Conservation (phyloP, 2,888 invertebrate genomes). For the Sylvicola cinctus region DNA sequence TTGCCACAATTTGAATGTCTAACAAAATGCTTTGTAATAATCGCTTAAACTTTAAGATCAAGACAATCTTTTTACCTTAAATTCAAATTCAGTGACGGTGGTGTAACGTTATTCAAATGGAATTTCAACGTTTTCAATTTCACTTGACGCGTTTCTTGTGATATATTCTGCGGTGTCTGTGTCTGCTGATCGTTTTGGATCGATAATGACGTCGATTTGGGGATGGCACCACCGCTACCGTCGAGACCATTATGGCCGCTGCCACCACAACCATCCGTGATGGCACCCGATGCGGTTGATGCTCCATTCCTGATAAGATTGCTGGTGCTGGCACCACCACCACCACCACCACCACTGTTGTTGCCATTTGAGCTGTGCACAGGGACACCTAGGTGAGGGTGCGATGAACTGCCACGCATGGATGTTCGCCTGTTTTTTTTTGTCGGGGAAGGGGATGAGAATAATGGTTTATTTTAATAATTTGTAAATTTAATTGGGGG, state of each 20-base stretch:
- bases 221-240: conserved; percentile 1
- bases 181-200: conserved; percentile 38
- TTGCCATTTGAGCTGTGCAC: too few relatives aligned
- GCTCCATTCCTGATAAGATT: conserved; percentile 15
- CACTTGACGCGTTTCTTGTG: conserved; percentile 40
- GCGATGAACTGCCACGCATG: conserved; percentile 18
- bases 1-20: too few relatives aligned
- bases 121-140: conserved; percentile 36
- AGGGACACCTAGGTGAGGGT: conserved; percentile 24
- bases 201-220: neutral
- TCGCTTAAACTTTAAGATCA: too few relatives aligned
- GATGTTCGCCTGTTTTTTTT: conserved; percentile 11
- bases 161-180: conserved; percentile 50
- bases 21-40: too few relatives aligned
- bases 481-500: too few relatives aligned
- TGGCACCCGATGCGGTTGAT: conserved; percentile 27
- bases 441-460: conserved; percentile 11
- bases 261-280: conserved; percentile 24
- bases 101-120: conserved; percentile 37
- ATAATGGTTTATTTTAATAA: too few relatives aligned
- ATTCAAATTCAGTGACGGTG: conserved; percentile 37
- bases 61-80: conserved; percentile 23
- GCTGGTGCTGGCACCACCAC: conserved; percentile 22
- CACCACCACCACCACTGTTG: too few relatives aligned
- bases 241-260: conserved; percentile 15